Percentiles rank a stretch among this genome's conserved stretches.
Evolutionary conservation across 2,797 vertebrate genomes (phyloP).

Genomic region (Falco cherrug): DNA sequence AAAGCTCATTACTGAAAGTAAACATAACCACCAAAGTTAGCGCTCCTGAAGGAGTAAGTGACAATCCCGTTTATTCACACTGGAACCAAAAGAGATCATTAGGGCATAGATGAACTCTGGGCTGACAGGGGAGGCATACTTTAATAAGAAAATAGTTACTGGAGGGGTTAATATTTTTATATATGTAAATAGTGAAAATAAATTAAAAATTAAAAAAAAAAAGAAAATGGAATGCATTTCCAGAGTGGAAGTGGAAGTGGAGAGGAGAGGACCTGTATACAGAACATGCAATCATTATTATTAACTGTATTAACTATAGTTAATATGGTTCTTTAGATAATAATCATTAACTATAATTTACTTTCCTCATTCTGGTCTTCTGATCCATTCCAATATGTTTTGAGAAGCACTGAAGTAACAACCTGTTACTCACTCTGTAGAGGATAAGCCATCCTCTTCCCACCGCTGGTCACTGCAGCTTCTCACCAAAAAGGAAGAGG

Average conservation of each 20-base stretch:
- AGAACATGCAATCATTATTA: background rate
- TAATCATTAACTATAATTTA: background rate
- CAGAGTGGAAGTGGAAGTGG: background rate
- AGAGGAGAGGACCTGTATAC: background rate
- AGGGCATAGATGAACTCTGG: background rate
- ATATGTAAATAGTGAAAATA: background rate
- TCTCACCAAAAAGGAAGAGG: background rate
- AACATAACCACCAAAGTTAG: conserved; percentile 55
- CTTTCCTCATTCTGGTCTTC: background rate
- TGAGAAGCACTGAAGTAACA: background rate
- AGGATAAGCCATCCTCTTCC: background rate
- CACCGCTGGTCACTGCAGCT: background rate
- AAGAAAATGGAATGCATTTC: background rate
- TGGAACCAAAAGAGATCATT: conserved; percentile 8
- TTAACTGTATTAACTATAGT: too few species aligned
- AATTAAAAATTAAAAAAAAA: background rate
- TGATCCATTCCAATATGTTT: background rate
- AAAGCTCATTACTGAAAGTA: conserved; percentile 72
- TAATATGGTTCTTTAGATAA: too few species aligned
- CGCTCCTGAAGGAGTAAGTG: conserved; percentile 32
- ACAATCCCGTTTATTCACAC: conserved; percentile 17
- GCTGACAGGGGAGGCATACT: background rate
- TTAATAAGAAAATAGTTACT: background rate
- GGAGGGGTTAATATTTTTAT: background rate
- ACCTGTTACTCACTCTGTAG: background rate